phyloP scores from a whole-genome alignment of 2,888 invertebrate species.

The Podabrus alpinus region DNA sequence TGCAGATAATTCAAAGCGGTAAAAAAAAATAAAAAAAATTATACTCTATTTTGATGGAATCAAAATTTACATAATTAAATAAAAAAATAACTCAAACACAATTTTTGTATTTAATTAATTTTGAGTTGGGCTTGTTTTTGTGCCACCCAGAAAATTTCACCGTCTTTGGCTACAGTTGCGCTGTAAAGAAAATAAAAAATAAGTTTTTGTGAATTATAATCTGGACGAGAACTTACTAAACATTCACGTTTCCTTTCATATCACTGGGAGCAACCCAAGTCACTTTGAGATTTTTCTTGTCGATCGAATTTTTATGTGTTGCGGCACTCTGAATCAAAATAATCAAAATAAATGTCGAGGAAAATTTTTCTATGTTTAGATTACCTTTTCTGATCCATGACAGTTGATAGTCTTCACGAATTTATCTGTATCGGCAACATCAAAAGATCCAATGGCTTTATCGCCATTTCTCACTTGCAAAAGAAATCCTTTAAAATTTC shows the following conservation, averaged over 20 bases:
- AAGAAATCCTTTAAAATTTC: constrained; percentile 66
- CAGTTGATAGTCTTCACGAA: constrained; percentile 63
- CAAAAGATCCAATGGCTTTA: constrained; percentile 67
- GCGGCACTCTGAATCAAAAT: constrained; percentile 63
- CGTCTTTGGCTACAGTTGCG: constrained; percentile 70
- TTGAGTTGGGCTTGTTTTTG: constrained; percentile 66
- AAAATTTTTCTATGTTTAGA: constrained; percentile 36
- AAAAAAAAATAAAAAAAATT: not conserved
- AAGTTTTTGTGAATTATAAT: constrained; percentile 9
- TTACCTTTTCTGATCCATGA: constrained; percentile 59
- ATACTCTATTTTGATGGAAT: not conserved
- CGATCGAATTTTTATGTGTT: constrained; percentile 69
- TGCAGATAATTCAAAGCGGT: not conserved
- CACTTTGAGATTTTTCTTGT: constrained; percentile 61
- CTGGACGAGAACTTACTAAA: constrained; percentile 59
- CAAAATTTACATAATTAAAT: not conserved
- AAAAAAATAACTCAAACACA: not conserved
- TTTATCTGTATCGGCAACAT: constrained; percentile 57
- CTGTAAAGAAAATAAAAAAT: constrained; percentile 55
- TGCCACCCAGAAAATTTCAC: constrained; percentile 74
- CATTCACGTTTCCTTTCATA: constrained; percentile 62
- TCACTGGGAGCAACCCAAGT: constrained; percentile 70
- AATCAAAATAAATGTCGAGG: constrained; percentile 34
- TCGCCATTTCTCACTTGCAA: constrained; percentile 67
- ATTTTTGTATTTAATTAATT: constrained; percentile 52